Percentiles rank a stretch among this genome's conserved stretches.
Evolutionary conservation across 2,113 vertebrate genomes (phyloP).

Genomic region (Numenius arquata): DNA sequence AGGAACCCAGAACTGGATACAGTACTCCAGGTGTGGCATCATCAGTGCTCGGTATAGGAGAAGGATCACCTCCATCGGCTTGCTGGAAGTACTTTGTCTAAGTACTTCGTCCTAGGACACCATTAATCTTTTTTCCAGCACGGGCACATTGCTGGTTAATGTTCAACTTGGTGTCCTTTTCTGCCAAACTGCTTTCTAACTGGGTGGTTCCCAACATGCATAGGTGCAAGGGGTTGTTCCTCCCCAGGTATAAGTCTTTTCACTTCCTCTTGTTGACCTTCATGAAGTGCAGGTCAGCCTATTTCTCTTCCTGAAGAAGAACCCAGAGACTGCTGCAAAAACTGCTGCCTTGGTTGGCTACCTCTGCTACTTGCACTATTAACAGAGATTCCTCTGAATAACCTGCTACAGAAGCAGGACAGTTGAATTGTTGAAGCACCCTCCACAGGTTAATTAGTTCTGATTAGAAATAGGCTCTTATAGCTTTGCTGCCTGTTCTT

Average conservation of each 20-base stretch:
- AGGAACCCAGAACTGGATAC: not conserved
- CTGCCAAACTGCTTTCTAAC: not conserved
- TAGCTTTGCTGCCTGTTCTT: not conserved
- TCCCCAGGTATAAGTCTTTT: not conserved
- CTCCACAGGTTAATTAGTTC: not conserved
- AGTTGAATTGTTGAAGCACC: not conserved
- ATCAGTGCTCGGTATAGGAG: not conserved
- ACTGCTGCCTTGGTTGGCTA: accelerated
- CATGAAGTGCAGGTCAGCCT: not conserved
- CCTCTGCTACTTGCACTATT: not conserved
- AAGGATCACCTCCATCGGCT: not conserved
- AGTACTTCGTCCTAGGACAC: not conserved
- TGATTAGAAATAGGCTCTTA: not conserved
- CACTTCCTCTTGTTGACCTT: not conserved
- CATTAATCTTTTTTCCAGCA: not conserved
- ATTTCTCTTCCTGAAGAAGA: not conserved
- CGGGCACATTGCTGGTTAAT: too few relatives aligned
- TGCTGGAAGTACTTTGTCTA: not conserved
- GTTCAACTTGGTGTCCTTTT: not conserved
- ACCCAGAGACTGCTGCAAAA: not conserved
- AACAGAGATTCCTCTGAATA: not conserved
- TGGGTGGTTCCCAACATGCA: not conserved
- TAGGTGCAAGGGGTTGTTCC: not conserved
- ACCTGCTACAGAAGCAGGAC: not conserved
- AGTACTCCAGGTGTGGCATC: not conserved